A percentile compares a stretch with the other conserved stretches of the same genome.
These are phyloP conservation scores for Entomobrya multifasciata DNA, from an alignment of 2,888 invertebrate species.

Conservation along the genomic window DNA sequence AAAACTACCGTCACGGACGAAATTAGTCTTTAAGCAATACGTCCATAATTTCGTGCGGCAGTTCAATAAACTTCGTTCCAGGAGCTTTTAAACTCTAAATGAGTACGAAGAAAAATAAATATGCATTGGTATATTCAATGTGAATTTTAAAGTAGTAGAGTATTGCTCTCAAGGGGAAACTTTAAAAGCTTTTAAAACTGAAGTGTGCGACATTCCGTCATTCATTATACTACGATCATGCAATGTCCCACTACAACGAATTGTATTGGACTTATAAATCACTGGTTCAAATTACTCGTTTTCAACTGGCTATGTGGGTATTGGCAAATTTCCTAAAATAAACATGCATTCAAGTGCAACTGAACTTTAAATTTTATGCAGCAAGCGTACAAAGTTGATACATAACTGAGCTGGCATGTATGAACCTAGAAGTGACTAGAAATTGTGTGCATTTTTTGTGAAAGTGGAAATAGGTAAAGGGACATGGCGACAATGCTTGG, in stretches of 20 bases:
- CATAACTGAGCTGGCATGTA: too few relatives aligned
- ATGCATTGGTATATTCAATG: constrained; percentile 27
- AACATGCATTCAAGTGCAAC: background rate
- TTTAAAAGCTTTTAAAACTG: constrained; percentile 47
- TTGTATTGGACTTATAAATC: background rate
- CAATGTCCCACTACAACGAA: background rate
- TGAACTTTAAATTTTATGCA: too few relatives aligned
- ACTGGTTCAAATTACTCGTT: background rate
- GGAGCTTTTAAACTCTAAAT: background rate
- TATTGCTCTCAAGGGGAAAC: background rate
- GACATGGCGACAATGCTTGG: too few relatives aligned
- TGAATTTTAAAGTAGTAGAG: too few relatives aligned
- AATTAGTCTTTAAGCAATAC: background rate
- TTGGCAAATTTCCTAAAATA: background rate
- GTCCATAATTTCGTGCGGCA: background rate
- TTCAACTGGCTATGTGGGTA: background rate
- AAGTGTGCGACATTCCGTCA: constrained; percentile 6
- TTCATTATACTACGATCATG: too few relatives aligned
- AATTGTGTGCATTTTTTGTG: too few relatives aligned
- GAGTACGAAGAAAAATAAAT: background rate
- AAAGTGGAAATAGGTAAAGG: too few relatives aligned
- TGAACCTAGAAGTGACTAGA: too few relatives aligned
- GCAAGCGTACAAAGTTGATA: too few relatives aligned
- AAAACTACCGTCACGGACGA: background rate
- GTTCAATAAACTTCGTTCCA: constrained; percentile 17